Evolutionary conservation across 2,888 invertebrate genomes (phyloP).

Genomic region (Cosmia pyralina): DNA sequence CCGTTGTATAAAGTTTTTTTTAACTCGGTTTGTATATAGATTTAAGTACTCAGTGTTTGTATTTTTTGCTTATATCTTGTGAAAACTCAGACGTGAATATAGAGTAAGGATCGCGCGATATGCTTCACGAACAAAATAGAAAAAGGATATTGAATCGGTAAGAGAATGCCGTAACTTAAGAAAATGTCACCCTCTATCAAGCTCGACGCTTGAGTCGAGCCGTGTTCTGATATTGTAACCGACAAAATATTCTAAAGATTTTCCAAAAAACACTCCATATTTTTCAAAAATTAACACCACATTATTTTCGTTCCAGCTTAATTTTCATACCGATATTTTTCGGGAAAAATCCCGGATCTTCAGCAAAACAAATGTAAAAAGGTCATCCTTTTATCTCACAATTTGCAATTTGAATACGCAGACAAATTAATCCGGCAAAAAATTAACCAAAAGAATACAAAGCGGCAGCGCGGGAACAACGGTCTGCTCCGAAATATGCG

Average conservation of each 20-base stretch:
- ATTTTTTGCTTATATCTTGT: constrained; percentile 63
- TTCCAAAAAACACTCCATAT: constrained; percentile 14
- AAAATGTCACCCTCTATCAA: constrained; percentile 80
- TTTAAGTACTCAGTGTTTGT: constrained; percentile 39
- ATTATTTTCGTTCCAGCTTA: constrained; percentile 49
- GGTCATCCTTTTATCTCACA: constrained; percentile 85
- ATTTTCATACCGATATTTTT: constrained; percentile 59
- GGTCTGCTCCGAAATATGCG: constrained; percentile 81
- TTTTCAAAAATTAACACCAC: constrained; percentile 54
- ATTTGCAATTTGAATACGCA: constrained; percentile 89
- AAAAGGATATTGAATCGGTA: constrained; percentile 85
- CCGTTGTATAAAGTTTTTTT: background rate
- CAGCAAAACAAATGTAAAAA: constrained; percentile 75
- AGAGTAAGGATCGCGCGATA: constrained; percentile 70
- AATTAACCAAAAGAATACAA: constrained; percentile 85
- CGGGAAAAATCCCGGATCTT: constrained; percentile 54
- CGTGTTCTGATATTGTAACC: constrained; percentile 65
- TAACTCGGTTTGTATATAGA: constrained; percentile 9
- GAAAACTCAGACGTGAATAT: constrained; percentile 71
- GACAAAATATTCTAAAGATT: constrained; percentile 52
- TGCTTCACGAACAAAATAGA: constrained; percentile 80
- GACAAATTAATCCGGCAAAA: constrained; percentile 88
- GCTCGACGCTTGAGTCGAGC: constrained; percentile 70
- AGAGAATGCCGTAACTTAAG: constrained; percentile 76
- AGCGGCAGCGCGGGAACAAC: constrained; percentile 77